Conservation (phyloP, 2,797 vertebrate genomes). For the Lerista edwardsae region DNA sequence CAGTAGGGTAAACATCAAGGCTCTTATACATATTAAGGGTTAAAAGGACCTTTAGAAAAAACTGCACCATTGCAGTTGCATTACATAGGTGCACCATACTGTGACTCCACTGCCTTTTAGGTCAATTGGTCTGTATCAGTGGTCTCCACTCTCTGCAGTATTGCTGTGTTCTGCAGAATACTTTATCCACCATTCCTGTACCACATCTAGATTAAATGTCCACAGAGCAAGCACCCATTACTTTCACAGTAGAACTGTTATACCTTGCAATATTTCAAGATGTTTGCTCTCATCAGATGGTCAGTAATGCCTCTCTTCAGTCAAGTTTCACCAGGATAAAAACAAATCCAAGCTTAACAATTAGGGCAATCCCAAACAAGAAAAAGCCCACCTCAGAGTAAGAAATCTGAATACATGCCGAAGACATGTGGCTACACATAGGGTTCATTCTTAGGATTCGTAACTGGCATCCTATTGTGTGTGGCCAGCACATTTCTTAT, state of each 20-base stretch:
- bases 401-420: background rate
- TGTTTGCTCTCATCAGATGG: background rate
- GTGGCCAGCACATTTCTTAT: background rate
- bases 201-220: constrained; percentile 6
- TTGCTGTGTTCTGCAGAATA: background rate
- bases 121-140: background rate
- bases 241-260: constrained; percentile 15
- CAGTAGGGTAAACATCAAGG: background rate
- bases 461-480: constrained; percentile 5
- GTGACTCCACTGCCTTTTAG: background rate
- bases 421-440: constrained; percentile 13
- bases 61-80: too few species aligned
- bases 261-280: constrained; percentile 26
- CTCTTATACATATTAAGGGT: background rate
- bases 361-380: constrained; percentile 2
- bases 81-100: background rate
- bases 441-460: background rate
- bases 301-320: background rate
- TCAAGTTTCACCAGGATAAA: background rate
- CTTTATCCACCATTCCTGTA: background rate
- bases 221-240: constrained; percentile 14
- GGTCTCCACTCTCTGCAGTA: background rate
- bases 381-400: background rate
- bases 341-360: constrained; percentile 22
- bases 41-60: constrained; percentile 6